Evolutionary conservation across 1,140 invertebrate species (phyloP).

Genomic region (Physella acuta): DNA sequence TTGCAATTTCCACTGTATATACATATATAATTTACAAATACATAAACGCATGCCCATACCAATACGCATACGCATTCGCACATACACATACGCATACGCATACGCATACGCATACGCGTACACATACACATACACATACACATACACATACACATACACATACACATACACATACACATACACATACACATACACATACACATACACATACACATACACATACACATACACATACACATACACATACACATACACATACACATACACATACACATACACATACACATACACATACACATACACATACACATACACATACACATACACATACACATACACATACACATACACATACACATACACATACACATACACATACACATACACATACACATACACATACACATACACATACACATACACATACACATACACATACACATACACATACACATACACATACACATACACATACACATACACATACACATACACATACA

Average conservation of each 20-base stretch:
- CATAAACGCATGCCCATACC: not conserved
- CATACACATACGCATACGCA: not conserved
- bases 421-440: constrained; percentile 13
- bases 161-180: constrained; percentile 4
- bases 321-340: constrained; percentile 7
- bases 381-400: constrained; percentile 6
- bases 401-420: constrained; percentile 26
- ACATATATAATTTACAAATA: not conserved
- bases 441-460: not conserved
- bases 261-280: constrained; percentile 6
- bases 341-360: constrained; percentile 1
- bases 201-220: constrained; percentile 17
- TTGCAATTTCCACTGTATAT: too few relatives aligned
- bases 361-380: constrained; percentile 5
- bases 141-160: constrained; percentile 6
- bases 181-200: constrained; percentile 26
- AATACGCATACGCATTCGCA: not conserved
- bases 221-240: not conserved
- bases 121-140: constrained; percentile 1
- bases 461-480: not conserved
- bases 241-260: not conserved
- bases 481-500: constrained; percentile 10
- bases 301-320: not conserved
- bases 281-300: constrained; percentile 4
- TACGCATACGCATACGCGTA: not conserved